Evolutionary conservation across 2,797 vertebrate genomes (phyloP), one percentile per base, ranked within the genome.

Genomic region (Leptatherina wallacei): DNA sequence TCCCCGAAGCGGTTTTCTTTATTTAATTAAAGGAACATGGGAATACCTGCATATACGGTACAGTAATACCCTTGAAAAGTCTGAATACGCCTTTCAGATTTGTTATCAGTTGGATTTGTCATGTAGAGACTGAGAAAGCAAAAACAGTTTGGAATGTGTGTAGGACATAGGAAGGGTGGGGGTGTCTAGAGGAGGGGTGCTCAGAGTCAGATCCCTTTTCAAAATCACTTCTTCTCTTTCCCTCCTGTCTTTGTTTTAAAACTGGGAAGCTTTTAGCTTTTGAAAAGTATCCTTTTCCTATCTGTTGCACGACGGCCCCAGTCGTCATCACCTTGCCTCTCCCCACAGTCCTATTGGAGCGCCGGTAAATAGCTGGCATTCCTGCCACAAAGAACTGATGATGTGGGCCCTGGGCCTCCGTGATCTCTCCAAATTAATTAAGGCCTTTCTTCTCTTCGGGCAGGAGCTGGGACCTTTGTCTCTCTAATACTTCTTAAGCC

Each of bases 261-360:
- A 94, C 93, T 93, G 94, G 94, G 94, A 96, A 95, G 93, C 94
- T 96, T 95, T 95, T 94, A 95, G 94, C 94, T 94, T 95, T 95
- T 95, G 94, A 95, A 95, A 95, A 93, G 93, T 95, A 94, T 94
- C 94, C 93, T 94, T 94, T 95, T 93, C 91, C 95, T 94, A 92
- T 95, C 94, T 85, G 82, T 85, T 86, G 86, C 86, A 73, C 76
- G 69, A 86, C 87, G 75, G 89, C 82, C 91, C 80, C 88, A 81
- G 90, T 94, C 94, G 89, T 96, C 95, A 95, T 95, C 95, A 95
- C 95, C 95, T 95, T 61, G 66, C 85, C 88, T 86, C 89, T 92
- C 74, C 85, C 81, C 42, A 83, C 8, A 70, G 85, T 73, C 85
- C 83, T 49, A 91, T 94, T 94, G 94, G 93, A 91, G 88, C 71